Base-by-base conservation (phyloP, 2,113 vertebrate species). In the Gorilla gorilla region DNA sequence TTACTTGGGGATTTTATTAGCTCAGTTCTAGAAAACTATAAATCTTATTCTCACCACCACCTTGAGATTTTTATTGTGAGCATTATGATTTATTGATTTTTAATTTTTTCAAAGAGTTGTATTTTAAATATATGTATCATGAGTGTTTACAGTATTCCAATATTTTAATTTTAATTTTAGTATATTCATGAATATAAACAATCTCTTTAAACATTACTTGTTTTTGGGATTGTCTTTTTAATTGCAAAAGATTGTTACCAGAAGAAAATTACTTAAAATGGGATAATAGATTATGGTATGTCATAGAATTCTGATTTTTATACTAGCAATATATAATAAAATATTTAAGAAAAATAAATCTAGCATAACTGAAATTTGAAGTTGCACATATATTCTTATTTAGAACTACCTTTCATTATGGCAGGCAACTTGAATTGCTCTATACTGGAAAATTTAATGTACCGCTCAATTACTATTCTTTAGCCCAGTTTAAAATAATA, bases 381-480 rank as follows among this genome's bases (percentile, higher is more conserved):
- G 94, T 98, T 98, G 88, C 45, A 87, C 97, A 97, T 98, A 97
- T 98, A 97, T 98, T 98, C 98, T 98, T 99, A 98, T 98, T 98
- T 98, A 97, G 98, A 98, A 78, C 50, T 98, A 94, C 95, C 68
- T 98, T 73, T 97, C 97, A 95, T 93, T 98, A 96, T 93, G 93
- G 96, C 89, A 97, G 96, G 97, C 93, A 97, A 98, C 98, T 98
- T 98, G 98, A 98, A 98, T 97, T 98, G 98, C 96, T 98, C 96
- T 91, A 87, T 98, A 97, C 96, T 98, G 94, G 97, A 98, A 99
- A 98, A 98, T 98, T 97, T 98, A 98, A 98, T 98, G 97, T 98
- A 98, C 95, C 98, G 98, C 98, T 99, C 98, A 99, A 98, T 99
- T 99, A 98, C 98, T 98, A 18, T 98, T 98, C 98, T 98, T 98